Conservation (phyloP, 2,797 vertebrate species). For the Pantherophis vulpinus region DNA sequence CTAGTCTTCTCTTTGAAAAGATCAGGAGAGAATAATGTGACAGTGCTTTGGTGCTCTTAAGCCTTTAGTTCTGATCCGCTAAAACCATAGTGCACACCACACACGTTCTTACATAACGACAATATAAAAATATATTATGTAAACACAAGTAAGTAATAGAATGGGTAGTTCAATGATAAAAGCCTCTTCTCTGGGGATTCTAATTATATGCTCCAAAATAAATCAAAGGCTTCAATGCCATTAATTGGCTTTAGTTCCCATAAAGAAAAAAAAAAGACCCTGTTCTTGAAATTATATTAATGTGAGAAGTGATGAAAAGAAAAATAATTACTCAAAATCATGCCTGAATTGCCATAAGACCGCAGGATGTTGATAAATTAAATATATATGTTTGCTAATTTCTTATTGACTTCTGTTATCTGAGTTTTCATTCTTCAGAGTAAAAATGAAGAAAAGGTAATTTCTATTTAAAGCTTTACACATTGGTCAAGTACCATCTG, state of each 20-base stretch:
- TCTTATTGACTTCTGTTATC: background rate
- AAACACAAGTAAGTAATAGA: background rate
- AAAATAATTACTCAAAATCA: background rate
- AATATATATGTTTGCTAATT: background rate
- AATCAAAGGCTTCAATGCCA: rapidly evolving
- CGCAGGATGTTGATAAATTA: background rate
- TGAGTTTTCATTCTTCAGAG: background rate
- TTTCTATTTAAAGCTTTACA: background rate
- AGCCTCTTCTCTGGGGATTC: background rate
- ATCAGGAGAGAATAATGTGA: background rate
- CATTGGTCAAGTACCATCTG: background rate
- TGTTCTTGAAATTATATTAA: background rate
- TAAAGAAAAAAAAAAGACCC: background rate
- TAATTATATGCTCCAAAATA: background rate
- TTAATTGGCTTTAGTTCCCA: background rate
- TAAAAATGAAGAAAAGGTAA: background rate
- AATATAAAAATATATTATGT: background rate
- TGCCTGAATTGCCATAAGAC: background rate
- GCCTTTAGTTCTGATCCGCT: background rate
- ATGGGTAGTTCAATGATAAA: background rate
- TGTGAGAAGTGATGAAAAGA: background rate
- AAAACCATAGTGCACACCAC: background rate
- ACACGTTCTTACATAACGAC: background rate
- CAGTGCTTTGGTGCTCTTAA: background rate
- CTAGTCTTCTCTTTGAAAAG: background rate